Percentiles rank a stretch among this genome's conserved stretches.
These are phyloP conservation scores for Torymus aiolomorphi DNA, from an alignment of 2,888 invertebrate species.

Conservation along the genomic window DNA sequence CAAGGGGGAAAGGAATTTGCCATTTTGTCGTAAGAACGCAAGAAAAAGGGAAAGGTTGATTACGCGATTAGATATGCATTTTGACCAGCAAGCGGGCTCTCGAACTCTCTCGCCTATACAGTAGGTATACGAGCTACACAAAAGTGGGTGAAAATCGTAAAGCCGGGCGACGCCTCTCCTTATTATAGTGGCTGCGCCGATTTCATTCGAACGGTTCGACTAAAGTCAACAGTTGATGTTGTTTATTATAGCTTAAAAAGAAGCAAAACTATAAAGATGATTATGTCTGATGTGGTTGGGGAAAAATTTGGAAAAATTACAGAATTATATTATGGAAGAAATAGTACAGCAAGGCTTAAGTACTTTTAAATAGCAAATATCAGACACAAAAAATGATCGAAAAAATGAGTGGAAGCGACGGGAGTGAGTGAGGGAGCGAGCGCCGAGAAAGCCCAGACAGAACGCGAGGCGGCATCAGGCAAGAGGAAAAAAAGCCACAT, in stretches of 20 bases:
- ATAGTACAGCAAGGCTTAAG: too few species aligned
- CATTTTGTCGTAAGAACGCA: conserved; percentile 70
- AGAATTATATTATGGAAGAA: too few species aligned
- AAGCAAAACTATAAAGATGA: too few species aligned
- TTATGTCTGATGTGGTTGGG: too few species aligned
- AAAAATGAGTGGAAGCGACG: not conserved
- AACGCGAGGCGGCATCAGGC: not conserved
- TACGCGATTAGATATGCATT: conserved; percentile 69
- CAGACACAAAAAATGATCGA: not conserved
- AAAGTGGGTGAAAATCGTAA: too few species aligned
- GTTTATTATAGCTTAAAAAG: too few species aligned
- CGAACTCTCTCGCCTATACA: conserved; percentile 42
- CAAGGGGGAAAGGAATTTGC: conserved; percentile 72
- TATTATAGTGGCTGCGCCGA: not conserved
- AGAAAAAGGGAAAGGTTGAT: conserved; percentile 71
- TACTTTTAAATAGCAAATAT: too few species aligned
- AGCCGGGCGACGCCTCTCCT: not conserved
- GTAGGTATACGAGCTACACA: not conserved
- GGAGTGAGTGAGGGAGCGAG: not conserved
- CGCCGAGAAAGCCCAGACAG: not conserved
- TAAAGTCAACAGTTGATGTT: too few species aligned
- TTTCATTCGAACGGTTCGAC: too few species aligned
- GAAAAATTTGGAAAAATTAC: too few species aligned
- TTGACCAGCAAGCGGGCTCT: conserved; percentile 59
- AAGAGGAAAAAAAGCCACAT: conserved; percentile 9